Conservation (phyloP, 2,113 vertebrate genomes). For the Struthio camelus region DNA sequence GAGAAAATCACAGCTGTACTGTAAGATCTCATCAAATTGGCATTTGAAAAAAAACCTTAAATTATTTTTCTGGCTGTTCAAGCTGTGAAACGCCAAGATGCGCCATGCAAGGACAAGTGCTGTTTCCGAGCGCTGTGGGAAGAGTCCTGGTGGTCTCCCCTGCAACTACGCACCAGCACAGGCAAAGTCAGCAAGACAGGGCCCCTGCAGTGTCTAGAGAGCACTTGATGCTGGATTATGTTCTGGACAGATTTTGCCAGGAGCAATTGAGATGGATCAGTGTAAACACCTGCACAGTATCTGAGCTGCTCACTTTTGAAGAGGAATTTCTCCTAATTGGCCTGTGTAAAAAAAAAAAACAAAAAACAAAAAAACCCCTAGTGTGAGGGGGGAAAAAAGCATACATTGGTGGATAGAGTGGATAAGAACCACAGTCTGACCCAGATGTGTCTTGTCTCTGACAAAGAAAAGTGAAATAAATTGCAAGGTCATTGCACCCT, state of each 20-base stretch:
- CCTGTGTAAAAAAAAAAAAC: slow-evolving; percentile 32
- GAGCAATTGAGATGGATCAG: not conserved
- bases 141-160: not conserved
- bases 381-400: not conserved
- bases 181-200: not conserved
- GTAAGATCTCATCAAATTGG: not conserved
- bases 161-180: not conserved
- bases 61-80: slow-evolving; percentile 2
- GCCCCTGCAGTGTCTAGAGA: not conserved
- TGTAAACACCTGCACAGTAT: slow-evolving; percentile 26
- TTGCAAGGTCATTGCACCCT: slow-evolving; percentile 68
- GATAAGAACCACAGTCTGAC: slow-evolving; percentile 70
- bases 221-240: not conserved
- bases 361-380: slow-evolving; percentile 32
- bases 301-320: slow-evolving; percentile 33
- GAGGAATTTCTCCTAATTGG: slow-evolving; percentile 76
- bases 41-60: not conserved
- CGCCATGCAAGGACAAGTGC: not conserved
- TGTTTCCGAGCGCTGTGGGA: not conserved
- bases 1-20: slow-evolving; percentile 12
- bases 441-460: slow-evolving; percentile 52
- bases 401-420: slow-evolving; percentile 29
- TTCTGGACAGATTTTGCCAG: not conserved
- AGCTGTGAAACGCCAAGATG: not conserved
- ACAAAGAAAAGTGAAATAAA: slow-evolving; percentile 78